Evolutionary conservation across 2,797 vertebrate genomes (phyloP).

Genomic region (Poecilia picta): DNA sequence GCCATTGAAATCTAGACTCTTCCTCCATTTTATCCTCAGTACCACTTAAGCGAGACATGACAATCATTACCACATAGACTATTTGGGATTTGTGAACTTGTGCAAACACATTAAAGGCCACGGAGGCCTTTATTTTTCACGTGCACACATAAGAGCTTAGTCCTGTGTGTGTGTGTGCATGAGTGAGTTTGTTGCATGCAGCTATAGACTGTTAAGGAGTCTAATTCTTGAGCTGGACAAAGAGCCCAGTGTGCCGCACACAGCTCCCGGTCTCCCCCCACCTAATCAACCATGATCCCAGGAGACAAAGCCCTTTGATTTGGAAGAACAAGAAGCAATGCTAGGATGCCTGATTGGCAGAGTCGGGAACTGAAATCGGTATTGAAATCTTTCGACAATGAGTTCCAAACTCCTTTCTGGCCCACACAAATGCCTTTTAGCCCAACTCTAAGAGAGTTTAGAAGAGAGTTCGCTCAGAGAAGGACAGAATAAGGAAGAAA

Average conservation of each 20-base stretch:
- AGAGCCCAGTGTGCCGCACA: constrained; percentile 71
- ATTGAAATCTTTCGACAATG: constrained; percentile 69
- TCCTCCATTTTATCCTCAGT: constrained; percentile 28
- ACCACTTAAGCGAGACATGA: constrained; percentile 16
- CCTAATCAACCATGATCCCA: constrained; percentile 76
- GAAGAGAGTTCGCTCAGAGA: constrained; percentile 29
- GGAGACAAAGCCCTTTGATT: constrained; percentile 74
- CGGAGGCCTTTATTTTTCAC: constrained; percentile 41
- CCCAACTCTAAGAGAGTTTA: constrained; percentile 28
- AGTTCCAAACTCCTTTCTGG: constrained; percentile 59
- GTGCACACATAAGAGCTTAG: neutral
- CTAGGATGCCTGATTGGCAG: constrained; percentile 67
- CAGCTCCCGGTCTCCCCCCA: constrained; percentile 68
- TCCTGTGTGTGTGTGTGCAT: constrained; percentile 18
- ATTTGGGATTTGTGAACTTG: constrained; percentile 49
- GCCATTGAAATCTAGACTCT: constrained; percentile 14
- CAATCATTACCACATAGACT: constrained; percentile 32
- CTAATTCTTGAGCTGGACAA: constrained; percentile 63
- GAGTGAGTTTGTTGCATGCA: constrained; percentile 56
- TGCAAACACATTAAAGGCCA: constrained; percentile 51
- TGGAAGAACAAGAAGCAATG: constrained; percentile 53
- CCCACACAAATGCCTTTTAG: constrained; percentile 68
- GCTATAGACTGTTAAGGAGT: constrained; percentile 74
- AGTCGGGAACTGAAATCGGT: constrained; percentile 58
- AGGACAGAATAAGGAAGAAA: constrained; percentile 40